phyloP scores from a whole-genome alignment of 1,140 invertebrate species.

The Pemphigus obesinymphae region DNA sequence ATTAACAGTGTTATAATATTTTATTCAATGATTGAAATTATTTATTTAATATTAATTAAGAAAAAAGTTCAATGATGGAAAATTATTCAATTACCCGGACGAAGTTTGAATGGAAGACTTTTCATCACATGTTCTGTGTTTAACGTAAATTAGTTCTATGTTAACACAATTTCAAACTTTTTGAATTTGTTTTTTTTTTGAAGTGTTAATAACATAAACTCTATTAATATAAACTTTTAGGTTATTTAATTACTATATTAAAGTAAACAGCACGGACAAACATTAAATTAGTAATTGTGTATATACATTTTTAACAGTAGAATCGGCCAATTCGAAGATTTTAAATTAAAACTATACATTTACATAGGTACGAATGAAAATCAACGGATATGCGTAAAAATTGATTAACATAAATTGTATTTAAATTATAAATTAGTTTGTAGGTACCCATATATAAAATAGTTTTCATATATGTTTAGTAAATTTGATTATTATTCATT shows the following conservation, averaged over 20 bases:
- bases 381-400: not conserved
- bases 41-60: too few species aligned
- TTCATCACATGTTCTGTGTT: not conserved
- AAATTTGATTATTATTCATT: not conserved
- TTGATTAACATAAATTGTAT: too few species aligned
- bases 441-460: not conserved
- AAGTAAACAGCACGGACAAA: not conserved
- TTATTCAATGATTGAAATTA: too few species aligned
- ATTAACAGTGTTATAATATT: too few species aligned
- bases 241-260: not conserved
- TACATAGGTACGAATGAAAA: not conserved
- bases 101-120: not conserved
- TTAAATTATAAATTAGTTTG: not conserved
- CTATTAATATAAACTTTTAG: not conserved
- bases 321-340: not conserved
- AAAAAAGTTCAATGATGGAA: too few species aligned
- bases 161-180: not conserved
- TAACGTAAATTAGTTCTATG: not conserved
- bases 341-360: too few species aligned
- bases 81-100: too few species aligned
- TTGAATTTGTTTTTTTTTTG: not conserved
- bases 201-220: not conserved
- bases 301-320: not conserved
- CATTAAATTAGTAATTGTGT: not conserved
- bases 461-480: not conserved